Evolutionary conservation across 2,888 invertebrate species (phyloP).

Genomic region (Philonicus albiceps): DNA sequence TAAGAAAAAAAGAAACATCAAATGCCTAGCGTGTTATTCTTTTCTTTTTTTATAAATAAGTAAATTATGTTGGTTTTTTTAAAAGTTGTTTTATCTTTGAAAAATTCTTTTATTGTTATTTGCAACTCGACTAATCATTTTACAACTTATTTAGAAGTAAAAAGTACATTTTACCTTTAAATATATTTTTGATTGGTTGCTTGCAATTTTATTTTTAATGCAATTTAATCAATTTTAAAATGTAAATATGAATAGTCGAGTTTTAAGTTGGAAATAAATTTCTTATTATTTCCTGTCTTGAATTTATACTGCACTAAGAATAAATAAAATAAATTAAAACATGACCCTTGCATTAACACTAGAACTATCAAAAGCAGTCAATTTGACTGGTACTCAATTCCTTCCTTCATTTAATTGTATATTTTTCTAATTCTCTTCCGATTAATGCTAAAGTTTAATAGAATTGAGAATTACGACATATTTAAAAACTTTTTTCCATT

Average conservation of each 20-base stretch:
- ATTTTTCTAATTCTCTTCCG: no score
- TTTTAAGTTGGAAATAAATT: not conserved
- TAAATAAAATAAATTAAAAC: no score
- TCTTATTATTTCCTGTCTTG: not conserved
- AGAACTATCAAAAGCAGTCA: no score
- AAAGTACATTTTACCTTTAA: not conserved
- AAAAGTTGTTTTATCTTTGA: not conserved
- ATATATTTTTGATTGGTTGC: not conserved
- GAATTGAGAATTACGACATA: no score
- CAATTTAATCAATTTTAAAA: not conserved
- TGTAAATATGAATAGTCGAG: not conserved
- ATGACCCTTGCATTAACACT: no score
- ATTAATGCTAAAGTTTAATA: no score
- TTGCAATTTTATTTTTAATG: not conserved
- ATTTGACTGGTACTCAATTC: no score
- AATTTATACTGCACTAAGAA: not conserved
- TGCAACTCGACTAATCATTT: not conserved
- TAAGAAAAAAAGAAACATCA: constrained; percentile 27
- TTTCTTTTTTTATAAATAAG: not conserved
- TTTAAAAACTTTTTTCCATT: no score
- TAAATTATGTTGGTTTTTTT: not conserved
- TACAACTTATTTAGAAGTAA: not conserved
- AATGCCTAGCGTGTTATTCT: constrained; percentile 5
- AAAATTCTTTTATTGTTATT: not conserved
- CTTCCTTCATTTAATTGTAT: no score